Percentiles rank a stretch among this genome's conserved stretches.
Evolutionary conservation across 2,113 vertebrate genomes (phyloP).

Genomic region (Aphyosemion australe): DNA sequence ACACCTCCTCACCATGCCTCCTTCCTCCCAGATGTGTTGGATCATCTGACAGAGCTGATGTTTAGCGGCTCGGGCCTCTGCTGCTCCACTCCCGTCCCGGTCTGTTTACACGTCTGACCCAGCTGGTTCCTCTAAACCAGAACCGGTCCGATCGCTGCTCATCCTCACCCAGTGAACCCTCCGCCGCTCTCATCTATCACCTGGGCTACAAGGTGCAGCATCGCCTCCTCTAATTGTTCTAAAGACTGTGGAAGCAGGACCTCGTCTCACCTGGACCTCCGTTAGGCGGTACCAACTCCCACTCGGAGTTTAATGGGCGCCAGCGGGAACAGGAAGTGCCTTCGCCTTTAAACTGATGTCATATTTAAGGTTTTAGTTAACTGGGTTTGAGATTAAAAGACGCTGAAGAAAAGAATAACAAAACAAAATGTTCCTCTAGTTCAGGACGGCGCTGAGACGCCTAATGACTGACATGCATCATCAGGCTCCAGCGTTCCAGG

Average conservation of each 20-base stretch:
- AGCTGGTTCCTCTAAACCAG: constrained; percentile 60
- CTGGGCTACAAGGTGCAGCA: constrained; percentile 38
- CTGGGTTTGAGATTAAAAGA: not conserved
- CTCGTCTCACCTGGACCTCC: constrained; percentile 47
- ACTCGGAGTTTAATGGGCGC: constrained; percentile 27
- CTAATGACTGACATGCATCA: not conserved
- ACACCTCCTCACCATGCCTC: constrained; percentile 24
- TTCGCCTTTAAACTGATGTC: not conserved
- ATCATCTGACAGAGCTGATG: constrained; percentile 40
- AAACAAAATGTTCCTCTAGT: not conserved
- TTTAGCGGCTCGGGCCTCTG: constrained; percentile 24
- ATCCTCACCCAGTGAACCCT: constrained; percentile 40
- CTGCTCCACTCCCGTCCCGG: constrained; percentile 10
- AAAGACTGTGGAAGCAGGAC: constrained; percentile 31
- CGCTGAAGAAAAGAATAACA: not conserved
- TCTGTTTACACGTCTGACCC: constrained; percentile 70
- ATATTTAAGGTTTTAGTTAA: not conserved
- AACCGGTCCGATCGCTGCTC: constrained; percentile 51
- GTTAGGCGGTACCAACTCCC: constrained; percentile 26
- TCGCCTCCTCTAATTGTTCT: constrained; percentile 59
- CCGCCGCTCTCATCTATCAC: constrained; percentile 59
- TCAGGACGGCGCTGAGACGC: not conserved
- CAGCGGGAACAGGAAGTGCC: constrained; percentile 5
- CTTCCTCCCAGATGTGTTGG: constrained; percentile 52
- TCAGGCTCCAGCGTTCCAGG: too few relatives aligned